A percentile compares a stretch with the other conserved stretches of the same genome.
phyloP scores from a whole-genome alignment of 2,797 vertebrate species.

The Pseudomugil tenellus region DNA sequence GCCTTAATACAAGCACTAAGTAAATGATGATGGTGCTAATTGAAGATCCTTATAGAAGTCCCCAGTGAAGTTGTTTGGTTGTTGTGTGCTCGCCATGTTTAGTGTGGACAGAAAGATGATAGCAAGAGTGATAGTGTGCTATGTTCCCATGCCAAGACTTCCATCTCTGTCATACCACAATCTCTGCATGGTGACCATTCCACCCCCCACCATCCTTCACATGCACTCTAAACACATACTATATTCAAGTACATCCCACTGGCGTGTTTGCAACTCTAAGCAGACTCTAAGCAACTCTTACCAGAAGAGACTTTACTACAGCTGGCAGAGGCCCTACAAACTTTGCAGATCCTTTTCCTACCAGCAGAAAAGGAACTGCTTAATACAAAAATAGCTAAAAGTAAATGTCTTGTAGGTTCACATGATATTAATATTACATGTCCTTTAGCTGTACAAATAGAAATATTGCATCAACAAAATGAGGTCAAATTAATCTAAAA shows the following conservation, averaged over 20 bases:
- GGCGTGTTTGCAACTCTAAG: constrained; percentile 44
- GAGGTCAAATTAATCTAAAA: constrained; percentile 8
- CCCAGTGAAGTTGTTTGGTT: constrained; percentile 30
- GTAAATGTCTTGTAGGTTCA: constrained; percentile 21
- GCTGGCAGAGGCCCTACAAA: constrained; percentile 31
- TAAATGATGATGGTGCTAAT: constrained; percentile 43
- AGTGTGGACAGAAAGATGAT: constrained; percentile 52
- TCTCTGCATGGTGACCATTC: constrained; percentile 67
- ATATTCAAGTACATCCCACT: constrained; percentile 9
- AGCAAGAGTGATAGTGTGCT: constrained; percentile 45
- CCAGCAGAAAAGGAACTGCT: background rate
- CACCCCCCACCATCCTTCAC: constrained; percentile 38
- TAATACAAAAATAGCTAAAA: constrained; percentile 34
- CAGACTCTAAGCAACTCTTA: constrained; percentile 36
- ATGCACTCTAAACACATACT: constrained; percentile 27
- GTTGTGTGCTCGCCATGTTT: constrained; percentile 39
- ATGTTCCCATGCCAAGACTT: constrained; percentile 68
- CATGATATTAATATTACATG: constrained; percentile 1
- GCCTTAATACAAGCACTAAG: background rate
- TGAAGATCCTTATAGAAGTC: constrained; percentile 46
- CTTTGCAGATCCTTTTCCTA: constrained; percentile 22
- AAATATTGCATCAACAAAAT: constrained; percentile 15
- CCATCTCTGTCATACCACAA: constrained; percentile 55
- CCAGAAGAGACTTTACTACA: constrained; percentile 34
- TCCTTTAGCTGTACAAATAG: constrained; percentile 20